Evolutionary conservation across 2,888 invertebrate species (phyloP).

Genomic region (Lasius platythorax): DNA sequence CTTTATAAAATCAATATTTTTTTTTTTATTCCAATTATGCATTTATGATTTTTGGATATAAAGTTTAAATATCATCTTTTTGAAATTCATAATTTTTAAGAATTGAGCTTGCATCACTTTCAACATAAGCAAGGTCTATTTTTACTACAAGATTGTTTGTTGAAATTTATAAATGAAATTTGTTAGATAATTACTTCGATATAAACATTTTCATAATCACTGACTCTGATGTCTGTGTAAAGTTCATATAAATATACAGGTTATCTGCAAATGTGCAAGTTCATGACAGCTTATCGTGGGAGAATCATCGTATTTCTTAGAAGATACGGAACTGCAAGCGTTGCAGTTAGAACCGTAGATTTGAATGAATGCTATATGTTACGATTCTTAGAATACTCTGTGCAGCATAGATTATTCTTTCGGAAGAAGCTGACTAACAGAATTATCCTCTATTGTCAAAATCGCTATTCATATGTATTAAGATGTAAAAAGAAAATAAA

Average conservation of each 20-base stretch:
- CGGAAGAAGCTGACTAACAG: neutral
- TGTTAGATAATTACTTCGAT: neutral
- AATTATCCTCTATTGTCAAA: constrained; percentile 16
- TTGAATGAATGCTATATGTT: constrained; percentile 11
- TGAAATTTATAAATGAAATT: neutral
- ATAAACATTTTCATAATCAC: neutral
- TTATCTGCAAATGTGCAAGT: constrained; percentile 21
- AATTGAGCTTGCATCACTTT: neutral
- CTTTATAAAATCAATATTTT: neutral
- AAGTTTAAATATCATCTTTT: neutral
- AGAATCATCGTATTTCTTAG: constrained; percentile 38
- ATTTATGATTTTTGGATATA: neutral
- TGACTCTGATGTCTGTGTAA: neutral
- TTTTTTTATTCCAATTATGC: neutral
- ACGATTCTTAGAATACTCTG: constrained; percentile 6
- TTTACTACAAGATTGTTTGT: neutral
- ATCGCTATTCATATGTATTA: constrained; percentile 22
- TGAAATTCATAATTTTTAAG: neutral
- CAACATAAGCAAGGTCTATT: neutral
- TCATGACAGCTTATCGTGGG: constrained; percentile 20
- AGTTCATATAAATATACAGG: constrained; percentile 14
- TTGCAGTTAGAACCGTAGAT: constrained; percentile 14
- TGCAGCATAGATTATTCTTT: constrained; percentile 27
- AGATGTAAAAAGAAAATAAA: constrained; percentile 10
- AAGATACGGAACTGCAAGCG: constrained; percentile 31